Evolutionary conservation across 2,888 invertebrate genomes (phyloP), one percentile per base, ranked within the genome.

Genomic region (Trachelus stipa): DNA sequence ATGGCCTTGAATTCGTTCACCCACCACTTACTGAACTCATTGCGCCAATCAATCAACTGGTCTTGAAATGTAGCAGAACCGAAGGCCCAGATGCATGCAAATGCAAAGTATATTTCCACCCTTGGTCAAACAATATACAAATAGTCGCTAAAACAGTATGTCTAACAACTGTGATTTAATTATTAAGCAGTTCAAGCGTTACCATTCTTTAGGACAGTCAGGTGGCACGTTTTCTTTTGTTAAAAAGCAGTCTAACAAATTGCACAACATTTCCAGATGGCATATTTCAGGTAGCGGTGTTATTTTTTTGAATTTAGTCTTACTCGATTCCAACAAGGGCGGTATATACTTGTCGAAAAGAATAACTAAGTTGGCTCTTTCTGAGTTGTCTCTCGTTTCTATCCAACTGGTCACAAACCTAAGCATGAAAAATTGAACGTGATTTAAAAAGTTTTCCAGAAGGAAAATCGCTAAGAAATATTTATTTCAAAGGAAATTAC

Each of bases 21-120:
- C 94, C 98, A 99, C 98, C 98, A 98, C 91, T 98, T 98, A 88
- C 96, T 97, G 91, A 98, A 98, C 89, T 98, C 98, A 84, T 96
- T 96, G 73, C 98, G 94, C 95, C 98, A 97, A 90, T 98, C 98
- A 4, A 96, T 94, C 71, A 97, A 92, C 93, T 98, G 96, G 92
- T 98, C 98, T 93, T 97, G 97, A 91, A 97, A 98, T 79, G 97
- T 93, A 0, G 96, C 95, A 0, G 98, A 97, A 1, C 98, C 98
- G 88, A 98, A 99, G 0, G 98, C 97, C 98, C 98, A 98, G 34
- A 98, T 94, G 77, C 95, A 94, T 40, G 96, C 95, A 90, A 98
- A 98, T 0, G 95, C 97, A 92, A 98, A 99, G 91, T 98, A 98
- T 12, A 96, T 94, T 92, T 99, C 98, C 88, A 97, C 97, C 94